Evolutionary conservation across 2,888 invertebrate species (phyloP).

Genomic region (Nipponacmea schrenckii): DNA sequence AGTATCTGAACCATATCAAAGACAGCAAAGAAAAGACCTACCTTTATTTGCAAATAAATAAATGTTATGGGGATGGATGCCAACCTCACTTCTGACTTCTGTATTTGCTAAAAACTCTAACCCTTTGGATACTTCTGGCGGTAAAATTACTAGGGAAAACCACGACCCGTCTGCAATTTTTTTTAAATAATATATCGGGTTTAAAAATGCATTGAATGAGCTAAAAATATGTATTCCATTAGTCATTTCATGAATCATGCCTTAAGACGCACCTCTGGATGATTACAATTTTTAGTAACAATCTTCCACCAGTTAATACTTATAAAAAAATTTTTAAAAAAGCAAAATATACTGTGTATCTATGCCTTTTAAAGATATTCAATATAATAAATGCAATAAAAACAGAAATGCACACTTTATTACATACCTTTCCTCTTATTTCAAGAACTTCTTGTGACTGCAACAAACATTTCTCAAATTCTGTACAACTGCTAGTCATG

Average conservation of each 20-base stretch:
- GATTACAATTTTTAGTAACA: too few species aligned
- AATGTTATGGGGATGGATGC: neutral
- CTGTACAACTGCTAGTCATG: neutral
- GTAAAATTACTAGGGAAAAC: neutral
- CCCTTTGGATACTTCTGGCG: neutral
- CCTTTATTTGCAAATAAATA: neutral
- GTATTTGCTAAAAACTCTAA: too few species aligned
- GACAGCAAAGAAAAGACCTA: too few species aligned
- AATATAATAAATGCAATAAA: too few species aligned
- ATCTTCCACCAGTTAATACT: too few species aligned
- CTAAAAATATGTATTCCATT: neutral
- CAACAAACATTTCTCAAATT: neutral
- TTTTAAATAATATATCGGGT: neutral
- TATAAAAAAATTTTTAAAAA: too few species aligned
- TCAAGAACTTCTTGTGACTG: neutral
- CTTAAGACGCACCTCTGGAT: too few species aligned
- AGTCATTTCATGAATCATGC: too few species aligned
- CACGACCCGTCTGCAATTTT: neutral
- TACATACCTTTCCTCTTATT: neutral
- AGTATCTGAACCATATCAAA: too few species aligned
- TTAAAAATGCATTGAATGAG: neutral
- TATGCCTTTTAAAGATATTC: too few species aligned
- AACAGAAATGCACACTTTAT: neutral
- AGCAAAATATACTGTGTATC: too few species aligned
- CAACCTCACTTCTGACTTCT: too few species aligned